A percentile compares a stretch with the other conserved stretches of the same genome.
Evolutionary conservation across 2,888 invertebrate species (phyloP).

Genomic region (Noctuana brunneofusca): DNA sequence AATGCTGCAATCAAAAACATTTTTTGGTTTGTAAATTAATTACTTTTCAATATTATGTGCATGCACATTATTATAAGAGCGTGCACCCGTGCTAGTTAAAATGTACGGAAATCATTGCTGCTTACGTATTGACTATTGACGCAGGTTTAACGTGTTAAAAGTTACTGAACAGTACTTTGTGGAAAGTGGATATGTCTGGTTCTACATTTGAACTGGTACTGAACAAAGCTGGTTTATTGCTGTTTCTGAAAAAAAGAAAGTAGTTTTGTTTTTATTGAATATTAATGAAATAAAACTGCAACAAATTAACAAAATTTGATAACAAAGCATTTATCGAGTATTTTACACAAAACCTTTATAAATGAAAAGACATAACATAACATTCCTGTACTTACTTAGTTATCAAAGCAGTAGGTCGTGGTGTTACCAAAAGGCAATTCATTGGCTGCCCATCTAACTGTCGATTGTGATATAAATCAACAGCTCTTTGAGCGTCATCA

Average conservation of each 20-base stretch:
- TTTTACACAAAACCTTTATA: neutral
- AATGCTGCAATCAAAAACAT: too few species aligned
- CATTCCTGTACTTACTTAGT: slow-evolving; percentile 49
- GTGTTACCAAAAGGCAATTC: slow-evolving; percentile 94
- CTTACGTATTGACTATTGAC: neutral
- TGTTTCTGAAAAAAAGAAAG: slow-evolving; percentile 59
- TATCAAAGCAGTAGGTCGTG: slow-evolving; percentile 68
- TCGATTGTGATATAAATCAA: slow-evolving; percentile 95
- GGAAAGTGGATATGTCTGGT: slow-evolving; percentile 87
- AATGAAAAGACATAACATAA: neutral
- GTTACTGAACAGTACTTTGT: slow-evolving; percentile 86
- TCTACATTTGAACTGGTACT: slow-evolving; percentile 84
- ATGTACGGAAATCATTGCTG: neutral
- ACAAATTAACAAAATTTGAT: too few species aligned
- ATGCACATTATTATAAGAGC: too few species aligned
- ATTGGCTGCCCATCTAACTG: slow-evolving; percentile 96
- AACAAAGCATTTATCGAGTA: too few species aligned
- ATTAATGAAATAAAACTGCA: too few species aligned
- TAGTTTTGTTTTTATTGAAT: neutral
- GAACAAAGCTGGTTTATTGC: slow-evolving; percentile 66
- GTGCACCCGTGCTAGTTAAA: neutral
- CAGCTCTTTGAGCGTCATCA: slow-evolving; percentile 94
- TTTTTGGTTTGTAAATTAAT: too few species aligned
- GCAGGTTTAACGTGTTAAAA: slow-evolving; percentile 46
- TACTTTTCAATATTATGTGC: too few species aligned